A percentile compares a stretch with the other conserved stretches of the same genome.
Conservation (phyloP, 2,113 vertebrate genomes). For the Callaeas wilsoni region DNA sequence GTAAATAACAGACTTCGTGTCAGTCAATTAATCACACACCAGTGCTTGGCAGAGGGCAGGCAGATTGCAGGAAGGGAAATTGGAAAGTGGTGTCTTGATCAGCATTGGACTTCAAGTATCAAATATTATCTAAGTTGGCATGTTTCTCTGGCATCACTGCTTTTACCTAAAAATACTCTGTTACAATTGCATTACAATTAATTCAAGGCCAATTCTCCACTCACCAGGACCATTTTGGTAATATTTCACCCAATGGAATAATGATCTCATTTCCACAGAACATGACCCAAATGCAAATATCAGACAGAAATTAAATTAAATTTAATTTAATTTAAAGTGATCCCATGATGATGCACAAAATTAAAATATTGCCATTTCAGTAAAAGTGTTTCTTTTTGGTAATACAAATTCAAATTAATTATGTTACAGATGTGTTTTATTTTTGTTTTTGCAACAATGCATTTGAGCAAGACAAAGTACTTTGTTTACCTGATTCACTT, state of each 20-base stretch:
- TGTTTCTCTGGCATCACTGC: not conserved
- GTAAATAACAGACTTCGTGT: slow-evolving; percentile 57
- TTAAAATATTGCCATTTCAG: not conserved
- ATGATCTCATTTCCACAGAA: not conserved
- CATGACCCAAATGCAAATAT: not conserved
- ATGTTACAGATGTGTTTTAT: not conserved
- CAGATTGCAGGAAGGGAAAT: slow-evolving; percentile 33
- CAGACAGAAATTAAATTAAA: not conserved
- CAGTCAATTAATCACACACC: slow-evolving; percentile 62
- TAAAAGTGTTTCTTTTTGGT: not conserved
- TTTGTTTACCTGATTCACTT: slow-evolving; percentile 40
- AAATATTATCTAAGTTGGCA: not conserved
- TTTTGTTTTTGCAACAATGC: not conserved
- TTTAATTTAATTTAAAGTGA: not conserved
- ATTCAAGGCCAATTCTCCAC: not conserved
- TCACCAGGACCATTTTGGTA: not conserved
- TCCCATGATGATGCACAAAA: not conserved
- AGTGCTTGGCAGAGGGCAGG: slow-evolving; percentile 52
- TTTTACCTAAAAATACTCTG: not conserved
- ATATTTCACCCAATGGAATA: not conserved
- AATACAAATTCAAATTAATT: not conserved
- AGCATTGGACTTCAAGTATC: not conserved
- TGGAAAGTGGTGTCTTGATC: not conserved
- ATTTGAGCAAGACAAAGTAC: slow-evolving; percentile 15
- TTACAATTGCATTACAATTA: not conserved